Percentiles rank a stretch among this genome's conserved stretches.
phyloP scores from a whole-genome alignment of 2,113 vertebrate species.

The Nothocercus nigrocapillus region DNA sequence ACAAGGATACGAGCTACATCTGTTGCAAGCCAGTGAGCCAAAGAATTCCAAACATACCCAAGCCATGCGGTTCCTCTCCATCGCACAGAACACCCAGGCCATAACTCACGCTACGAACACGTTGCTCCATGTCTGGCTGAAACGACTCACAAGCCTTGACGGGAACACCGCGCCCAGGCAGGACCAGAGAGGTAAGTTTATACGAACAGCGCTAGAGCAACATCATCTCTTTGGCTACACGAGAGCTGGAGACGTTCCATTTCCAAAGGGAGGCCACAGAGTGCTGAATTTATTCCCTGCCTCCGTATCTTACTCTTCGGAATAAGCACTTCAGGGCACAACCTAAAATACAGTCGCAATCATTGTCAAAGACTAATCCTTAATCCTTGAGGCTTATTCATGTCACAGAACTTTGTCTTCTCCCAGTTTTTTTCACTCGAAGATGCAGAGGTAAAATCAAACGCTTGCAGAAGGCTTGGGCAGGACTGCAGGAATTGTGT shows the following conservation, averaged over 20 bases:
- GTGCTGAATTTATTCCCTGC: background rate
- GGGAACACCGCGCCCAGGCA: background rate
- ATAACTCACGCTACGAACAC: background rate
- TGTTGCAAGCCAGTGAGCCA: background rate
- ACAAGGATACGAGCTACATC: background rate
- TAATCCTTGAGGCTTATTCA: background rate
- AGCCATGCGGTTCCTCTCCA: background rate
- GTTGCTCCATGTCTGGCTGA: background rate
- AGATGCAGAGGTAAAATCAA: background rate
- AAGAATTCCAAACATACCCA: background rate
- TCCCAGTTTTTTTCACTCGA: background rate
- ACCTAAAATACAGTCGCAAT: background rate
- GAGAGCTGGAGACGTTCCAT: background rate
- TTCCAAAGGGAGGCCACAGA: background rate
- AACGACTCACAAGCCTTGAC: background rate
- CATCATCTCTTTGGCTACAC: background rate
- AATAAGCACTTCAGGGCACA: background rate
- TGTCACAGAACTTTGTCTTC: background rate
- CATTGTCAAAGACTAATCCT: background rate
- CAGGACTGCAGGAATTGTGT: fast-evolving
- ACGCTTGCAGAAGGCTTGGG: background rate
- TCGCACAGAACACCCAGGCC: background rate
- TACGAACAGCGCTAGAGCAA: background rate
- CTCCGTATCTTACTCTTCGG: background rate
- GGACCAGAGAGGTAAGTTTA: background rate